phyloP scores from a whole-genome alignment of 2,113 vertebrate species.

The Pituophis catenifer region DNA sequence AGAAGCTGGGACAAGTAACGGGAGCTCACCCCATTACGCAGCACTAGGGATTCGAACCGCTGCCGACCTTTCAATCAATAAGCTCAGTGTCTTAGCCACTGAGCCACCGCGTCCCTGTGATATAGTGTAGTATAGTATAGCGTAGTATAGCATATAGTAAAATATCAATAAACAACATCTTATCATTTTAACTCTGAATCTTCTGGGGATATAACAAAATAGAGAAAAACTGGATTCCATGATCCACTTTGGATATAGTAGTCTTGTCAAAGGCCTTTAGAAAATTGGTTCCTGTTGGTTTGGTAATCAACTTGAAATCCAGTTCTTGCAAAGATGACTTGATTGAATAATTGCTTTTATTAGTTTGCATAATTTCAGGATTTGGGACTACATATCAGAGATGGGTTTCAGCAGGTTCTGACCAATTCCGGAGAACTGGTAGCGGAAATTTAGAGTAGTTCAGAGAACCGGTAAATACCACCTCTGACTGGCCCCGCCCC shows the following conservation, averaged over 20 bases:
- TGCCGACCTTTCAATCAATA: no score
- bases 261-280: background rate
- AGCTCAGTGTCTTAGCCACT: no score
- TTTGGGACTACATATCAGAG: background rate
- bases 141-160: background rate
- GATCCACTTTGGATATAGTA: background rate
- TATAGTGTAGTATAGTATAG: no score
- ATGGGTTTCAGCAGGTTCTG: no score
- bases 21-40: no score
- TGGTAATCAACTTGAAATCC: background rate
- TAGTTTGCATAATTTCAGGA: background rate
- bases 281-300: background rate
- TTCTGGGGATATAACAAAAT: background rate
- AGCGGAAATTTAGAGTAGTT: no score
- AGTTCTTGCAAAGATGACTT: background rate
- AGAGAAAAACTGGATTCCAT: background rate
- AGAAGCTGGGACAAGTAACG: no score
- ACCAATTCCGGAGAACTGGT: no score
- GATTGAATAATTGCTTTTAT: background rate
- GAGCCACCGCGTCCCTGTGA: no score
- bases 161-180: background rate
- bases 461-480: no score
- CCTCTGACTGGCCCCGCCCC: no score
- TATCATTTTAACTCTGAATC: background rate
- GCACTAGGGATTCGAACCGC: no score